Evolutionary conservation across 2,888 invertebrate species (phyloP).

Genomic region (Aleiodes leptofemur): DNA sequence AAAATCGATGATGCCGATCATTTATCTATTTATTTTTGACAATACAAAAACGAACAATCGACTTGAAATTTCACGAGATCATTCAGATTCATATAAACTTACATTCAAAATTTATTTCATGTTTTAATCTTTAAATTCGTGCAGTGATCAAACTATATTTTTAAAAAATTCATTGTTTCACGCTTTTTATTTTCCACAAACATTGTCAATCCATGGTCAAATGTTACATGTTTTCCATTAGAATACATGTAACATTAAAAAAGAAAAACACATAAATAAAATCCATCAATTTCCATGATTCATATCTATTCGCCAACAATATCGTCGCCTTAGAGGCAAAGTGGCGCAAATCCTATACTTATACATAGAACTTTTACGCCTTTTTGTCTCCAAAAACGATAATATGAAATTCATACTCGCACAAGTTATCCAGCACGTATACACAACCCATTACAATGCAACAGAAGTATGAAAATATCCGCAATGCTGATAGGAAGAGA

Average conservation of each 20-base stretch:
- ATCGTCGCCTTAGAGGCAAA: no score
- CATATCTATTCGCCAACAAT: neutral
- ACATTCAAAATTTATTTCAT: no score
- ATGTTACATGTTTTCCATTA: neutral
- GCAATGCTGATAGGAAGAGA: conserved; percentile 34
- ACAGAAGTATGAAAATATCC: conserved; percentile 44
- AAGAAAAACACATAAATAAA: neutral
- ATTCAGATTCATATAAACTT: no score
- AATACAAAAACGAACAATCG: no score
- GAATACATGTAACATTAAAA: neutral
- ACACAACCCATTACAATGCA: conserved; percentile 29
- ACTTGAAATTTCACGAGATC: no score
- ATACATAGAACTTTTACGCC: no score
- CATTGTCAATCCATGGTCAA: neutral
- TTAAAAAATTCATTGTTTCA: conserved; percentile 12
- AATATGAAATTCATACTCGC: conserved; percentile 14
- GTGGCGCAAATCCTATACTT: no score
- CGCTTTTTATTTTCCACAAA: conserved; percentile 29
- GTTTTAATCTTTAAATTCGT: no score
- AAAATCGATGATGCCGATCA: no score
- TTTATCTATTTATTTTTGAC: no score
- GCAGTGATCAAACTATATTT: no score
- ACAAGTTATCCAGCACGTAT: conserved; percentile 28
- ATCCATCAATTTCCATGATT: neutral
- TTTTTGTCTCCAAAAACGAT: neutral